phyloP scores from a whole-genome alignment of 2,797 vertebrate species.

The Molossus alvarezi region DNA sequence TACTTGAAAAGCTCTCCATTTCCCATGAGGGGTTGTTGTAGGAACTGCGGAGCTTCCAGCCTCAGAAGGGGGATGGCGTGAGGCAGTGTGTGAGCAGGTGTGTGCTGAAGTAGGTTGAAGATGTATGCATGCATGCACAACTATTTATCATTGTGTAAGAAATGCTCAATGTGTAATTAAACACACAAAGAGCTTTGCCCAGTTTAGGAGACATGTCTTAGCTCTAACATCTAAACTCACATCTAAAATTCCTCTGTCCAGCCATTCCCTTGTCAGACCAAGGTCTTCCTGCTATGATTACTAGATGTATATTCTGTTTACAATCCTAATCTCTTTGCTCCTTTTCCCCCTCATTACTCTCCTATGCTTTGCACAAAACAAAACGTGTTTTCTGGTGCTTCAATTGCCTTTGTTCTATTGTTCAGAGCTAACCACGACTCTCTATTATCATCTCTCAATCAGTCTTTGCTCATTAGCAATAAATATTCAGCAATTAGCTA shows the following conservation, averaged over 20 bases:
- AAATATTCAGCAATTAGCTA: conserved; percentile 3
- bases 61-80: neutral
- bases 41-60: neutral
- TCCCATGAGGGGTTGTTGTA: neutral
- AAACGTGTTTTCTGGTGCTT: neutral
- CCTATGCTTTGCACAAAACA: conserved; percentile 8
- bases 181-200: neutral
- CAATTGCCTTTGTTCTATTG: conserved; percentile 16
- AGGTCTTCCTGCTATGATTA: neutral
- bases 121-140: neutral
- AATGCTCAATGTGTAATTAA: conserved; percentile 42
- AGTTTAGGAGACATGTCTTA: neutral
- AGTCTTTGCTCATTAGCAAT: conserved; percentile 43
- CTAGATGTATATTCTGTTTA: neutral
- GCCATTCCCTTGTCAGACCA: neutral
- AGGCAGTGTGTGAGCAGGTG: neutral
- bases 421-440: conserved; percentile 10
- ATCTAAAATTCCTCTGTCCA: conserved; percentile 43
- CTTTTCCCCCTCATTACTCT: neutral
- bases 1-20: conserved; percentile 63
- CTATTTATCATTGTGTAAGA: conserved; percentile 31
- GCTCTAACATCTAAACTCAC: neutral
- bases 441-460: neutral
- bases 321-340: neutral
- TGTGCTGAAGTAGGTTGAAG: neutral